These are phyloP conservation scores for Cromileptes altivelis DNA, from an alignment of 2,113 vertebrate species.

Conservation along the genomic window DNA sequence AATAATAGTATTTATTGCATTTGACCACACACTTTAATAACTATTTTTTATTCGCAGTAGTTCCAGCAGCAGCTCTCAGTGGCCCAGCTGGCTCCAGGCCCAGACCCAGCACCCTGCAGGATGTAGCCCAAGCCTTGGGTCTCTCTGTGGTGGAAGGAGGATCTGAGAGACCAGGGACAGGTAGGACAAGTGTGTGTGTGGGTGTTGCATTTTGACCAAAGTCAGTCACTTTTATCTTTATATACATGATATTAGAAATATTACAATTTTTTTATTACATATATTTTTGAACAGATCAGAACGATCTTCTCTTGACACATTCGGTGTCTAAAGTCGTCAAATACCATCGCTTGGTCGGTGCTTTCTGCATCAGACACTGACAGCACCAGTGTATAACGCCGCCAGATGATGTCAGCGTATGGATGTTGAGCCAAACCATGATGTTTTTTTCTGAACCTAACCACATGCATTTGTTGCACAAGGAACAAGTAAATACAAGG, in stretches of 20 bases:
- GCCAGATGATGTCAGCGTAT: no score
- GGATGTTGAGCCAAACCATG: no score
- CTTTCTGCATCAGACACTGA: no score
- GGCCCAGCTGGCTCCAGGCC: neutral
- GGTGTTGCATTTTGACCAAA: neutral
- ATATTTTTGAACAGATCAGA: neutral
- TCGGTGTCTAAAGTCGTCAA: no score
- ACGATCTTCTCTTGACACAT: neutral
- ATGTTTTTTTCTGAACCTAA: no score
- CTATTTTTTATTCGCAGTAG: neutral
- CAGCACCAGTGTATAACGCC: no score
- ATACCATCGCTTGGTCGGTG: no score
- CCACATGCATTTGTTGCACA: no score
- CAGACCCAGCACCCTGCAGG: slow-evolving; percentile 64
- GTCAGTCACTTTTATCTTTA: neutral
- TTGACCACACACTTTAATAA: neutral
- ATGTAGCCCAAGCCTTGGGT: slow-evolving; percentile 52
- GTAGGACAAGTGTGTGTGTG: neutral
- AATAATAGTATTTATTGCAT: neutral
- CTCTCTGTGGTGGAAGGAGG: slow-evolving; percentile 13
- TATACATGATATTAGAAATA: neutral
- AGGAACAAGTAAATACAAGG: no score
- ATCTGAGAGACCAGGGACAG: slow-evolving; percentile 17
- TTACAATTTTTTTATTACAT: neutral
- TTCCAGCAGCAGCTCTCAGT: slow-evolving; percentile 21